Percentiles rank a stretch among this genome's conserved stretches.
Conservation (phyloP, 1,140 invertebrate species). For the Heterodera schachtii region DNA sequence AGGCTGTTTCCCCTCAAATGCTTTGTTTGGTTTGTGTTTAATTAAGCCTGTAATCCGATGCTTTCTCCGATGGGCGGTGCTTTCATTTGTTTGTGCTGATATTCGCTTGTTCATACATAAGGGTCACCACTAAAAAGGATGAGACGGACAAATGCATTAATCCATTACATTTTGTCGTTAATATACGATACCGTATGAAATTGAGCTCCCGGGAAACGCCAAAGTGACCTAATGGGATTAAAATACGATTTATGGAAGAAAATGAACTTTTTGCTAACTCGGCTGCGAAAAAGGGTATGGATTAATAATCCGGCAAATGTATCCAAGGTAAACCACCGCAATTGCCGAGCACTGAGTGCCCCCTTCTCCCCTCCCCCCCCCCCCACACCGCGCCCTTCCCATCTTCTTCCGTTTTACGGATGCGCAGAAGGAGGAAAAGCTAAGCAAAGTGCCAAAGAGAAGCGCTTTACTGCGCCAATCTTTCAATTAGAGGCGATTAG, state of each 20-base stretch:
- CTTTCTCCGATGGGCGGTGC: too few species aligned
- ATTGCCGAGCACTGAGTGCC: not conserved
- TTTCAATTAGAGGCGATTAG: slow-evolving; percentile 12
- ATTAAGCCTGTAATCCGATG: too few species aligned
- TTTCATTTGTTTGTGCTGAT: not conserved
- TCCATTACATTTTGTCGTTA: not conserved
- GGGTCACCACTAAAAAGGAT: not conserved
- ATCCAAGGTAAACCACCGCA: not conserved
- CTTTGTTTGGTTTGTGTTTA: too few species aligned
- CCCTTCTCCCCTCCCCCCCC: too few species aligned
- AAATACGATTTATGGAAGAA: not conserved
- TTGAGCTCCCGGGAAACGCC: not conserved
- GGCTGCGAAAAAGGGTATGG: too few species aligned
- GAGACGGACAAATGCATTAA: not conserved
- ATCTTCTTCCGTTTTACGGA: not conserved
- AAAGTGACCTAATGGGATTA: not conserved
- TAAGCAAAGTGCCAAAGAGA: not conserved
- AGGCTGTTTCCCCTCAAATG: too few species aligned
- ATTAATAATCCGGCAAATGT: not conserved
- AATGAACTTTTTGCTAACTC: not conserved
- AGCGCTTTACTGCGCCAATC: not conserved
- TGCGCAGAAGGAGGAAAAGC: not conserved
- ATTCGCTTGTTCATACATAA: not conserved
- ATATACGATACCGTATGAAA: not conserved
- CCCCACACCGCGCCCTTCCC: too few species aligned